Evolutionary conservation across 2,797 vertebrate species (phyloP), one percentile per base, ranked within the genome.

Genomic region (Sternarchorhynchus goeldii): DNA sequence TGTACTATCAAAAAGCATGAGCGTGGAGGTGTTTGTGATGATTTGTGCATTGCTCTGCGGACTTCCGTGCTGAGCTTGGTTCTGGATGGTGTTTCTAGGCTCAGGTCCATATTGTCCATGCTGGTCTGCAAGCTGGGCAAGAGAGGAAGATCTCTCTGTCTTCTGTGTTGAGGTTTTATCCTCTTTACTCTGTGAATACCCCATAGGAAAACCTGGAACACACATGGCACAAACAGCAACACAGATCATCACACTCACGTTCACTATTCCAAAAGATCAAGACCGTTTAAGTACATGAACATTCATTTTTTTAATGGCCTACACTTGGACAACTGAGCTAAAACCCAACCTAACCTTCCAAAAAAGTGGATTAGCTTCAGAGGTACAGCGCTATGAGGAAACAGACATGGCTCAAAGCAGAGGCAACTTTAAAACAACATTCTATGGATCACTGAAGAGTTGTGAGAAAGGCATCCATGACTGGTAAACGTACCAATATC

Each of bases 141-240:
- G 90, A 75, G 89, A 90, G 4, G 92, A 85, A 77, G 92, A 82
- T 70, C 89, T 95, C 73, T 97, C 96, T 7, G 93, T 96, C 86
- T 98, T 97, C 91, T 95, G 93, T 1, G 91, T 53, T 36, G 95
- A 92, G 86, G 93, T 93, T 93, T 98, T 98, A 89, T 96, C 93
- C 90, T 96, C 94, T 90, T 98, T 98, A 91, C 96, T 98, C 93
- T 97, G 96, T 84, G 98, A 92, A 88, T 96, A 98, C 89, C 96
- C 96, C 96, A 98, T 98, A 72, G 89, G 91, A 85, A 89, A 86
- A 87, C 84, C 92, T 92, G 82, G 53, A 73, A 55, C 67, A 59
- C 66, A 41, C 69, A 84, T 75, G 4, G 32, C 36, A 80, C 50
- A 64, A 8, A 78, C 16, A 55, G 21, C 25, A 29, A 58, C 17